Base-by-base conservation (phyloP, 1,140 invertebrate species). In the Dendroctonus ponderosae region DNA sequence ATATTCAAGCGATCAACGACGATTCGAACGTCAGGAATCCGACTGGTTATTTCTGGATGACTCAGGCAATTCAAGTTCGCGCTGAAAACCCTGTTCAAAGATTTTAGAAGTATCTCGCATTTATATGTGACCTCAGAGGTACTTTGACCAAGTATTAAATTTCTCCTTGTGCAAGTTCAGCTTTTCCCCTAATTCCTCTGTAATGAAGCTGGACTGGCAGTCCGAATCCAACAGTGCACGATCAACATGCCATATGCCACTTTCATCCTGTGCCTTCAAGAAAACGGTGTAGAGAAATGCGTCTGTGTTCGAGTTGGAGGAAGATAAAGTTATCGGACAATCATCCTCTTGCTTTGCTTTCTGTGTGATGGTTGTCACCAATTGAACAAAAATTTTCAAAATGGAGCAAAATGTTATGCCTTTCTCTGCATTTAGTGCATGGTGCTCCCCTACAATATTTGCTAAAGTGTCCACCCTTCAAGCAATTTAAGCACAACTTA, bases 1-100 rank as follows among this genome's bases (percentile, higher is more conserved):
- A 61, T 61, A 49, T 61, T 61, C 12, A 61, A 7, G 39, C 11
- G 9, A 5, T 50, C 12, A 12, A 7, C 6, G 50, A 49, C 43
- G 50, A 61, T 42, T n/a, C 8, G 14, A 46, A 9, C 14, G 38
- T 37, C 37, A 46, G 62, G 39, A 9, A 56, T 14, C 15, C 39
- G 5, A 5, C 14, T 11, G 7, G 56, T 58, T 15, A 58, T 58
- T 58, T 42, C 5, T 37, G 56, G 42, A 6, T 42, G 15, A 5
- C 41, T 37, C 39, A 58, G 14, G 12, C 56, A 58, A 2, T 2
- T 3, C 11, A 52, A 12, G 12, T 52, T 26, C 15, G 11, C 3
- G 3, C n/a, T 12, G 15, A 52, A 52, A 3, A 5, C 50, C 2
- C 15, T 15, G 4, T 3, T 14, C 11, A 12, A 7, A 8, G 50